These are phyloP conservation scores for Elachura formosa DNA, from an alignment of 2,113 vertebrate species.

Conservation along the genomic window DNA sequence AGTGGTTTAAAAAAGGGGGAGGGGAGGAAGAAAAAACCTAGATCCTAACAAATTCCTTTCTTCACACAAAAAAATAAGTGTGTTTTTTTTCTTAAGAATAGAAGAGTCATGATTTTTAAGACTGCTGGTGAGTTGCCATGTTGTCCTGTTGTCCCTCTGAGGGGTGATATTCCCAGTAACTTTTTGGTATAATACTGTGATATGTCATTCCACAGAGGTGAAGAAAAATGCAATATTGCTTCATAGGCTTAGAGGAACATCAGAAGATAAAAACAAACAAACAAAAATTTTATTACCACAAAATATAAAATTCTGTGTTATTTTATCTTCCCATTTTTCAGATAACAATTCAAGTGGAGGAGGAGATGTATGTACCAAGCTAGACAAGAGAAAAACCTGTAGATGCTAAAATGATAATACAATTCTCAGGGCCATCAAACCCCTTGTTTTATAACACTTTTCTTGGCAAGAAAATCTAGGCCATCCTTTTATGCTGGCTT, in stretches of 20 bases:
- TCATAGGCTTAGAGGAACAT: not conserved
- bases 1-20: not conserved
- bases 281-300: not conserved
- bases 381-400: not conserved
- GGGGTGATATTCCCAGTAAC: not conserved
- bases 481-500: not conserved
- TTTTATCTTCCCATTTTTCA: not conserved
- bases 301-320: not conserved
- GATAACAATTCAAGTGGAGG: not conserved
- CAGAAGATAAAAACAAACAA: not conserved
- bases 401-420: not conserved
- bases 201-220: not conserved
- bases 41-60: not conserved
- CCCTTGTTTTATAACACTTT: not conserved
- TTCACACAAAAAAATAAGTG: not conserved
- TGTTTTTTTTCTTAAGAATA: accelerated
- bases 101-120: not conserved
- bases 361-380: not conserved
- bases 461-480: not conserved
- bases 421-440: not conserved
- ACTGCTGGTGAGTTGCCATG: not conserved
- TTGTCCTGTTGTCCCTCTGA: not conserved
- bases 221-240: not conserved
- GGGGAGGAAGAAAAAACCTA: accelerated
- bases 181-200: not conserved